Percentiles rank a stretch among this genome's conserved stretches.
These are phyloP conservation scores for Orthosia cruda DNA, from an alignment of 2,888 invertebrate species.

Conservation along the genomic window DNA sequence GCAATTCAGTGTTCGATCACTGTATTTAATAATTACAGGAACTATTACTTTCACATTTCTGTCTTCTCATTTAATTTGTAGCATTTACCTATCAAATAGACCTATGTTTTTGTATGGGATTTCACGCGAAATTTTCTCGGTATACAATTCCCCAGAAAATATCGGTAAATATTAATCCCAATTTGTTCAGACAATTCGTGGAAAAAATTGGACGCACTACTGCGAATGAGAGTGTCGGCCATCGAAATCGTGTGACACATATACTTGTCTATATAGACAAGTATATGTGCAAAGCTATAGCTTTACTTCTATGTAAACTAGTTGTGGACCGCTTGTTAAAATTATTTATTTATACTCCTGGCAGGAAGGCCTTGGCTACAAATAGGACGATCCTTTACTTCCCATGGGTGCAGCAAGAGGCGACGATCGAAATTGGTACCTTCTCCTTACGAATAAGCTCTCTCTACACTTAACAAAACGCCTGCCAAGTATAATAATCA, in stretches of 20 bases:
- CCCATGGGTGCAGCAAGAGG: constrained; percentile 33
- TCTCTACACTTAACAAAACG: neutral
- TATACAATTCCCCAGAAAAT: constrained; percentile 14
- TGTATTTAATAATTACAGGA: neutral
- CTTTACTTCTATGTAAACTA: constrained; percentile 12
- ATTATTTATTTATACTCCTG: constrained; percentile 46
- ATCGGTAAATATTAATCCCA: constrained; percentile 12
- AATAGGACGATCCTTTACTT: constrained; percentile 50
- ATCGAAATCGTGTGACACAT: constrained; percentile 19
- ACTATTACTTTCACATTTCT: neutral
- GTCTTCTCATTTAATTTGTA: neutral
- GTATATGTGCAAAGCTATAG: constrained; percentile 7
- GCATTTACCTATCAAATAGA: neutral
- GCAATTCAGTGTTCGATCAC: neutral
- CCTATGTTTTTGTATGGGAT: neutral
- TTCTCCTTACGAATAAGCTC: constrained; percentile 22
- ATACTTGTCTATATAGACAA: neutral
- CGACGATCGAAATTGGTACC: constrained; percentile 22
- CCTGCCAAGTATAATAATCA: neutral
- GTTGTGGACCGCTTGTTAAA: constrained; percentile 30
- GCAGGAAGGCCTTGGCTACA: constrained; percentile 27
- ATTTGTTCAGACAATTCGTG: constrained; percentile 9
- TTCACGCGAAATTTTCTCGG: neutral
- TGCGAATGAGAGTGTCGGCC: constrained; percentile 13
- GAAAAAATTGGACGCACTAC: constrained; percentile 13